A percentile compares a stretch with the other conserved stretches of the same genome.
Conservation (phyloP, 2,797 vertebrate genomes). For the Anabas testudineus region DNA sequence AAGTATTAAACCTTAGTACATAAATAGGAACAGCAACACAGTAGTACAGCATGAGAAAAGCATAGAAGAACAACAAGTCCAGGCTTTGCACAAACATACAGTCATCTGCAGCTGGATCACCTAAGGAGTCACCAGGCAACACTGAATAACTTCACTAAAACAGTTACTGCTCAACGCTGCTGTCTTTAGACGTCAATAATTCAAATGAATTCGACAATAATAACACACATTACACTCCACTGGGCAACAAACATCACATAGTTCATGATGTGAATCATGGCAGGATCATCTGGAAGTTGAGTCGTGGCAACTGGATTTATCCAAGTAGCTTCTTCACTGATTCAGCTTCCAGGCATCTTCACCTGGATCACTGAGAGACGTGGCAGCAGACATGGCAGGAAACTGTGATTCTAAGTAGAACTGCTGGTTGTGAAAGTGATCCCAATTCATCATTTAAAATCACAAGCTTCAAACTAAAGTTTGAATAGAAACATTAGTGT, state of each 20-base stretch:
- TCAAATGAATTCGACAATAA: slow-evolving; percentile 10
- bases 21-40: background rate
- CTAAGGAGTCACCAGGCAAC: slow-evolving; percentile 22
- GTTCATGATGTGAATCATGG: background rate
- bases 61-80: slow-evolving; percentile 11
- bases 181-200: slow-evolving; percentile 1
- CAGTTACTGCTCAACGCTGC: background rate
- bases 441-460: no score
- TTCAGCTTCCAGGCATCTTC: no score
- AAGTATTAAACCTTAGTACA: background rate
- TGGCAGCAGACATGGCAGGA: no score
- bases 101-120: background rate
- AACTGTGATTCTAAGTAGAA: no score
- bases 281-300: background rate
- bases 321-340: no score
- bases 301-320: no score
- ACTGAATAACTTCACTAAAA: background rate
- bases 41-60: slow-evolving; percentile 2
- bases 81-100: slow-evolving; percentile 23
- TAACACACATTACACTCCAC: background rate
- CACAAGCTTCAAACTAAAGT: no score
- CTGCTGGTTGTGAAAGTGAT: no score
- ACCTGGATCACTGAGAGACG: no score
- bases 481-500: no score
- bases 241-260: background rate